Conservation (phyloP, 1,140 invertebrate genomes). For the Macrotrachela quadricornifera region DNA sequence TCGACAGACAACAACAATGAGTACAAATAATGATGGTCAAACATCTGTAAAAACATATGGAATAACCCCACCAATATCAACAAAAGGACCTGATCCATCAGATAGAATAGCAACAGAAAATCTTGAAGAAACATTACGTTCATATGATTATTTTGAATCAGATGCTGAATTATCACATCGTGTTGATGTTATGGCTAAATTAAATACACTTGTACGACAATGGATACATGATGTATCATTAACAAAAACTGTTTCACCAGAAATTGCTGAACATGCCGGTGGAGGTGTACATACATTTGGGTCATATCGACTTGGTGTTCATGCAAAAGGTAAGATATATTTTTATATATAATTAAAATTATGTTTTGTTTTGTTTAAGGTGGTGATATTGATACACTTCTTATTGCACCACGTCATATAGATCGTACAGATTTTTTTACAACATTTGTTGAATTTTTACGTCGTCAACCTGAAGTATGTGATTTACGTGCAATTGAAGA, state of each 20-base stretch:
- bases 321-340: conserved; percentile 36
- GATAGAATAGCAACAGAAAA: conserved; percentile 62
- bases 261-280: conserved; percentile 41
- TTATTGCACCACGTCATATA: conserved; percentile 85
- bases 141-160: conserved; percentile 73
- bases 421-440: conserved; percentile 77
- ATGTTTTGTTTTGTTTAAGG: conserved; percentile 32
- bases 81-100: conserved; percentile 54
- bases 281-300: conserved; percentile 99
- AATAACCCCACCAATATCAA: conserved; percentile 3
- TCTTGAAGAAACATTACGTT: conserved; percentile 53
- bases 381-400: conserved; percentile 95
- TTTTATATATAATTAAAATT: not conserved
- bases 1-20: too few species aligned
- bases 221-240: conserved; percentile 60
- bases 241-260: conserved; percentile 23
- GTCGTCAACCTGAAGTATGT: conserved; percentile 61
- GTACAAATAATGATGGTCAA: too few species aligned
- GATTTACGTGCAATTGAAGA: conserved; percentile 61
- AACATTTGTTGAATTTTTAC: conserved; percentile 73
- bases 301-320: conserved; percentile 71
- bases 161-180: conserved; percentile 71
- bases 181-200: conserved; percentile 43
- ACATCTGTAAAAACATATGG: not conserved
- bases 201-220: conserved; percentile 65